These are phyloP conservation scores for Dryobates pubescens DNA, from an alignment of 2,797 vertebrate species.

Conservation along the genomic window DNA sequence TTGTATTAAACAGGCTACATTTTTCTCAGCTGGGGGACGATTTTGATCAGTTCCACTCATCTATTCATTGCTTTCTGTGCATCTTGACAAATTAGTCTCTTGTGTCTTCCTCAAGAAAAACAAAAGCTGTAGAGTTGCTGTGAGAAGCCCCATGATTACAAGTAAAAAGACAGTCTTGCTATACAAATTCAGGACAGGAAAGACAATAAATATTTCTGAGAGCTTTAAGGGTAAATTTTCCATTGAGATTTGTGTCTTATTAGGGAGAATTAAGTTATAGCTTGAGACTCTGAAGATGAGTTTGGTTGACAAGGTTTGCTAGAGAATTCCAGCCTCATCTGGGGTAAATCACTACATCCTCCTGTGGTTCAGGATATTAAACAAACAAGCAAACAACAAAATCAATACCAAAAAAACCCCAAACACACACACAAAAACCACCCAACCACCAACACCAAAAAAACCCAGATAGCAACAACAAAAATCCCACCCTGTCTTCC, in stretches of 20 bases:
- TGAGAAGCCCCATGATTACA: background rate
- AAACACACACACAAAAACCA: too few species aligned
- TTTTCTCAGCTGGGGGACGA: background rate
- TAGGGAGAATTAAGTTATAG: background rate
- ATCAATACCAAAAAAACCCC: too few species aligned
- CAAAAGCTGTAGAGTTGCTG: background rate
- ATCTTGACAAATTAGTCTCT: conserved; percentile 19
- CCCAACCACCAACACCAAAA: too few species aligned
- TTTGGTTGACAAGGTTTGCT: background rate
- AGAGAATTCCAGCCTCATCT: background rate
- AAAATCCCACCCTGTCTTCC: too few species aligned
- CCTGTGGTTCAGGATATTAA: too few species aligned
- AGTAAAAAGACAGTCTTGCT: background rate
- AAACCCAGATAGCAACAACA: too few species aligned
- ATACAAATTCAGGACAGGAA: background rate
- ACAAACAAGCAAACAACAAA: too few species aligned
- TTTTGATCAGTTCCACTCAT: conserved; percentile 1
- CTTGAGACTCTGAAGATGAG: background rate
- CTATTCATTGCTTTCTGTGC: conserved; percentile 12
- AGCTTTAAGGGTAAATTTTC: background rate
- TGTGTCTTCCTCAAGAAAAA: background rate
- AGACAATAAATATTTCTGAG: background rate
- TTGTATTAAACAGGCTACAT: background rate
- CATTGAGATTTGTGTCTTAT: background rate
- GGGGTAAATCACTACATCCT: background rate